Conservation (phyloP, 2,888 invertebrate genomes). For the Acheta domesticus region DNA sequence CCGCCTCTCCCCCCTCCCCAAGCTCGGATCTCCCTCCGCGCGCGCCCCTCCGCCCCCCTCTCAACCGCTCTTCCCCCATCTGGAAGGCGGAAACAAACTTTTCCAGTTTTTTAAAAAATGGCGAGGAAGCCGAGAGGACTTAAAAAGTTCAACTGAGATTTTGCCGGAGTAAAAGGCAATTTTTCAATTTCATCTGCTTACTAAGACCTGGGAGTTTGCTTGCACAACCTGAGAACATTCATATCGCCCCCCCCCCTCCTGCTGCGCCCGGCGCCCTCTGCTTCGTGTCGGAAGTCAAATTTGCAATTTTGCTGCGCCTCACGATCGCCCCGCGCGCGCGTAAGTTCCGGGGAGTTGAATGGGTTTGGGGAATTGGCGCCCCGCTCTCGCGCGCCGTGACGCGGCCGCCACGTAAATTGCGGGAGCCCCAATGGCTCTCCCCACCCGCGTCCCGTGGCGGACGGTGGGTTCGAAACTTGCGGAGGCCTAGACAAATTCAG, state of each 20-base stretch:
- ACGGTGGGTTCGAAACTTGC: too few relatives aligned
- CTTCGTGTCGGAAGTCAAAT: constrained; percentile 4
- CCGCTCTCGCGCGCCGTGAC: not conserved
- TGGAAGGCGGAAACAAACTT: not conserved
- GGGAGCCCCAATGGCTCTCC: not conserved
- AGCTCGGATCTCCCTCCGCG: not conserved
- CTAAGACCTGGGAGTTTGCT: constrained; percentile 18
- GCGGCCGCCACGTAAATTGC: not conserved
- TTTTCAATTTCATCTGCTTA: constrained; percentile 18
- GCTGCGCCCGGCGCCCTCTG: not conserved
- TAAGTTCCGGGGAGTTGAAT: not conserved
- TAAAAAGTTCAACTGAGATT: constrained; percentile 18
- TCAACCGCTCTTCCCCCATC: too few relatives aligned
- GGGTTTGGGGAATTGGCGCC: not conserved
- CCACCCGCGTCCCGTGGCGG: too few relatives aligned
- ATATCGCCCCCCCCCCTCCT: not conserved
- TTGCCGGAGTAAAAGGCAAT: constrained; percentile 9
- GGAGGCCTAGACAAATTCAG: too few relatives aligned
- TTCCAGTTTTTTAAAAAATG: not conserved
- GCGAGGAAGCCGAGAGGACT: constrained; percentile 7
- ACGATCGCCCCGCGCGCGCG: not conserved
- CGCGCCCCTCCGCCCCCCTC: not conserved
- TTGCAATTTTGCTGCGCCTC: constrained; percentile 18
- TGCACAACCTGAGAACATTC: constrained; percentile 18
- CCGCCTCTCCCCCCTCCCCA: not conserved